A percentile compares a stretch with the other conserved stretches of the same genome.
Evolutionary conservation across 2,797 vertebrate genomes (phyloP).

Genomic region (Trichosurus vulpecula): DNA sequence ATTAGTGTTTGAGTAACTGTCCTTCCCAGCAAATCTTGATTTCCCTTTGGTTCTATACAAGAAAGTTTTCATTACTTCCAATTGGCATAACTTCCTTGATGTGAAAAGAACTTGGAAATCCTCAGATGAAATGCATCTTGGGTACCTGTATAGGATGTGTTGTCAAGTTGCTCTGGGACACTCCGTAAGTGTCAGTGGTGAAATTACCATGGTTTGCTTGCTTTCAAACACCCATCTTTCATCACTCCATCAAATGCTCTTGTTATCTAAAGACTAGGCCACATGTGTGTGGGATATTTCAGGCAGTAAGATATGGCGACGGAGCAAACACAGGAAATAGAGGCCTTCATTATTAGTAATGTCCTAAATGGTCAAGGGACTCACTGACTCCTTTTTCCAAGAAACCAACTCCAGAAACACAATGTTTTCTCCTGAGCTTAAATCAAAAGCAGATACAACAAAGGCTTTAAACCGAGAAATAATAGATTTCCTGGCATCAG

Average conservation of each 20-base stretch:
- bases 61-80: conserved; percentile 45
- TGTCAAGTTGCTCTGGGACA: conserved; percentile 61
- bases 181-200: conserved; percentile 50
- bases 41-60: conserved; percentile 59
- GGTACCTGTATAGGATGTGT: conserved; percentile 12
- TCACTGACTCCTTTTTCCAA: conserved; percentile 71
- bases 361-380: conserved; percentile 52
- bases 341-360: conserved; percentile 65
- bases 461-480: conserved; percentile 77
- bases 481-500: conserved; percentile 79
- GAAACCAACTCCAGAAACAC: conserved; percentile 77
- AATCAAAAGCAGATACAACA: conserved; percentile 79
- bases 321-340: conserved; percentile 28
- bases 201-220: conserved; percentile 64
- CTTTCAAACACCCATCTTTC: conserved; percentile 57
- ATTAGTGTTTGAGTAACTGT: conserved; percentile 50
- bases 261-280: conserved; percentile 58
- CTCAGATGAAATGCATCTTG: conserved; percentile 14
- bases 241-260: conserved; percentile 56
- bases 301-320: conserved; percentile 38
- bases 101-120: conserved; percentile 54
- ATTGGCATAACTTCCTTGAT: conserved; percentile 46
- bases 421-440: conserved; percentile 76
- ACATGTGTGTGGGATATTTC: conserved; percentile 55
- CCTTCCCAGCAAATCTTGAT: conserved; percentile 35